Conservation (phyloP, 2,888 invertebrate genomes). For the Synanthedon andrenaeformis region DNA sequence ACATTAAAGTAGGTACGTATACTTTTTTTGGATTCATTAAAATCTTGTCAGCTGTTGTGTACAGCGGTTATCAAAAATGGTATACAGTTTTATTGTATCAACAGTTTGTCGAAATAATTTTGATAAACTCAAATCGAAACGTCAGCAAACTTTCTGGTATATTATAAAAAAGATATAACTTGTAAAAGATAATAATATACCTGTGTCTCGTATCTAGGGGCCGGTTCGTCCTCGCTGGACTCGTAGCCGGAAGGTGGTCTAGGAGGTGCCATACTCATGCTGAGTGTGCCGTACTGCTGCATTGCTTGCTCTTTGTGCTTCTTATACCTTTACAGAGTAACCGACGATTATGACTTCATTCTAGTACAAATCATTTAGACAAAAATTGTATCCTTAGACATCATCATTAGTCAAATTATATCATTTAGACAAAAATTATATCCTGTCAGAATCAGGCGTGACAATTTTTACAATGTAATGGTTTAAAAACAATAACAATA, state of each 20-base stretch:
- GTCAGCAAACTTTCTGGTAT: too few species aligned
- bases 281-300: conserved; percentile 74
- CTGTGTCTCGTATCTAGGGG: conserved; percentile 96
- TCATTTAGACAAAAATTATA: too few species aligned
- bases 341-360: conserved; percentile 10
- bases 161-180: too few species aligned
- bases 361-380: background rate
- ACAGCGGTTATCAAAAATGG: too few species aligned
- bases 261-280: conserved; percentile 47
- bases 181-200: conserved; percentile 15
- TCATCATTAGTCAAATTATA: too few species aligned
- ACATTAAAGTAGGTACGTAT: conserved; percentile 4
- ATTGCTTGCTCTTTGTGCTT: conserved; percentile 86
- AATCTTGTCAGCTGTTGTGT: background rate
- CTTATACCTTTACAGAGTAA: conserved; percentile 74
- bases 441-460: too few species aligned
- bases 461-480: too few species aligned
- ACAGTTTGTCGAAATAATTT: too few species aligned
- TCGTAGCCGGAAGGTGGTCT: conserved; percentile 61
- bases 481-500: too few species aligned
- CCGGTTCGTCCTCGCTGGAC: conserved; percentile 76
- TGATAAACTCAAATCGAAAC: too few species aligned
- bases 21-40: background rate
- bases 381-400: too few species aligned
- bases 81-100: too few species aligned